Evolutionary conservation across 1,140 invertebrate genomes (phyloP), one percentile per base, ranked within the genome.

Genomic region (Paraescarpia echinospica): DNA sequence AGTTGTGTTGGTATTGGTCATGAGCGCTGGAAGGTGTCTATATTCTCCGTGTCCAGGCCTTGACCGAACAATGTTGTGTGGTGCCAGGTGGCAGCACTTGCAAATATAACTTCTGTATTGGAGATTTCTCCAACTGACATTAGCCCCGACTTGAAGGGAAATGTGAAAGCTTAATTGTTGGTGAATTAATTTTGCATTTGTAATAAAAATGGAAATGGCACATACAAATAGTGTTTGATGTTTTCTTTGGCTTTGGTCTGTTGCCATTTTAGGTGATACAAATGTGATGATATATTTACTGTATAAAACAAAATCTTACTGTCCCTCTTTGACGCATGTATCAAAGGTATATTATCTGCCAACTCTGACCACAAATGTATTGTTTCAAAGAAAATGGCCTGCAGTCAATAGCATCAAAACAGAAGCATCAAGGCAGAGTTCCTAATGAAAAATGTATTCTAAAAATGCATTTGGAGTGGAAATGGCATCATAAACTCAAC

Each of bases 171-270:
- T 77, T 77, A 77, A 77, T 77, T 77, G 59, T 77, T 77, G 59
- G 59, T 77, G 59, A 77, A 77, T 77, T 77, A 77, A 77, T 77
- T 77, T 77, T 77, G 59, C 59, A 77, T 77, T 77, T 77, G 59
- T 77, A 77, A 77, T 77, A 77, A 77, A 77, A 77, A 31, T 27
- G 27, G 59, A 77, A 77, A 77, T 77, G 59, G 59, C 59, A 77
- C 59, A 77, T 77, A 77, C 59, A 0, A 77, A 77, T 77, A 77
- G 12, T 77, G 59, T 77, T 12, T 77, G 59, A 77, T 77, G 59
- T 77, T 77, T 77, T 77, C 8, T 77, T 77, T 41, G 41, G 41
- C 41, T 41, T 41, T 41, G 41, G 41, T 41, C 4, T 41, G 41
- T 41, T 4, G 41, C 59, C 18, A 18, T 77, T 77, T 27, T 31